Base-by-base conservation (phyloP, 2,888 invertebrate species). In the Leucania comma region DNA sequence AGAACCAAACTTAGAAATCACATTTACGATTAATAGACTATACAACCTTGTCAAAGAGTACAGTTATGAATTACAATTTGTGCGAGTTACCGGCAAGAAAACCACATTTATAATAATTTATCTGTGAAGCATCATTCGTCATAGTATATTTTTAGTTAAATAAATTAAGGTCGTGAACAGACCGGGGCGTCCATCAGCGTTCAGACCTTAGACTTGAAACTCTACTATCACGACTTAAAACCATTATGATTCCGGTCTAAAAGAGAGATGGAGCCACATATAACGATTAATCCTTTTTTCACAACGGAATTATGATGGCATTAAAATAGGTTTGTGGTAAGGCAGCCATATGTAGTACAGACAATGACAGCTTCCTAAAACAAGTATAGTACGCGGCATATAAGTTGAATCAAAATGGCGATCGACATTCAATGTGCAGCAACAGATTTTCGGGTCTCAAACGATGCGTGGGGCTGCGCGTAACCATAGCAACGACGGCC, bases 91-190 rank as follows among this genome's bases (percentile, higher is more conserved):
- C 60, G 54, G 26, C 10, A 51, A 68, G 67, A 54, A 62, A 62
- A 69, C 35, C 57, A 68, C 58, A 80, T 73, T 53, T 71, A 78
- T 80, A 71, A 67, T 57, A 22, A 71, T 71, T 70, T 70, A 69
- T 61, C 42, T 54, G 48, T 29, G 24, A 12, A 63, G 51, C 64
- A 74, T 58, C 68, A 72, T 76, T 71, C 69, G 46, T 75, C 71
- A 70, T 53, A 17, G 58, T 64, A 80, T 61, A 29, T 65, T 57
- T 72, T 69, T 48, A 67, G 71, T 62, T 17, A 78, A 72, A 72
- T 74, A 68, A 81, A 79, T 74, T 67, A 74, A 29, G 68, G 62
- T 66, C 51, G 56, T 24, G 53, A 17, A 38, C 24, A 60, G 63
- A 20, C 42, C 51, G 72, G n/a, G 24, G 46, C 42, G 32, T 29